A percentile compares a stretch with the other conserved stretches of the same genome.
Evolutionary conservation across 2,888 invertebrate genomes (phyloP).

Genomic region (Molanna angustata): DNA sequence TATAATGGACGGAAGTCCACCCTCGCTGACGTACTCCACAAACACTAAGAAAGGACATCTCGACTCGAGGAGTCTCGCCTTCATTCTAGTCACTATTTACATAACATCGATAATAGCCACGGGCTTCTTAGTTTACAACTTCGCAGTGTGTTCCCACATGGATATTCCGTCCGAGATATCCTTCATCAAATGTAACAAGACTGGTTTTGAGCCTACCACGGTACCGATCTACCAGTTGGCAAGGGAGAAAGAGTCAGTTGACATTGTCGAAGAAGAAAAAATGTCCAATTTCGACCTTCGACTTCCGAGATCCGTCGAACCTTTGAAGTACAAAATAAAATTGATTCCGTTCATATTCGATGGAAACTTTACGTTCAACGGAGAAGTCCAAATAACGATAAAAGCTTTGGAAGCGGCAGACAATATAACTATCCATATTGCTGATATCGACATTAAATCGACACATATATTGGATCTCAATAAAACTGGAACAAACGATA

Average conservation of each 20-base stretch:
- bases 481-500: slow-evolving; percentile 40
- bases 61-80: slow-evolving; percentile 62
- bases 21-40: slow-evolving; percentile 62
- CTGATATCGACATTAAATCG: slow-evolving; percentile 63
- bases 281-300: slow-evolving; percentile 58
- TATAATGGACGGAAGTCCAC: slow-evolving; percentile 61
- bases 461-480: slow-evolving; percentile 52
- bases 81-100: slow-evolving; percentile 62
- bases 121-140: slow-evolving; percentile 73
- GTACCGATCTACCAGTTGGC: background rate
- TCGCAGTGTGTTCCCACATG: slow-evolving; percentile 63
- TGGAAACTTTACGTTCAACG: slow-evolving; percentile 77
- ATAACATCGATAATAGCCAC: slow-evolving; percentile 64
- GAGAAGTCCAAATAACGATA: slow-evolving; percentile 63
- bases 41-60: slow-evolving; percentile 60
- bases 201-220: background rate
- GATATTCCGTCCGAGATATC: slow-evolving; percentile 49
- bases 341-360: slow-evolving; percentile 70
- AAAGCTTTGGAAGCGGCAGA: slow-evolving; percentile 60
- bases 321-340: slow-evolving; percentile 66
- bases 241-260: background rate
- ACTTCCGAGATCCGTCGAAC: slow-evolving; percentile 64
- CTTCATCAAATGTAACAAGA: slow-evolving; percentile 11
- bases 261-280: slow-evolving; percentile 35
- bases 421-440: slow-evolving; percentile 72